A percentile compares a stretch with the other conserved stretches of the same genome.
Evolutionary conservation across 2,797 vertebrate genomes (phyloP).

Genomic region (Scarus forsteni): DNA sequence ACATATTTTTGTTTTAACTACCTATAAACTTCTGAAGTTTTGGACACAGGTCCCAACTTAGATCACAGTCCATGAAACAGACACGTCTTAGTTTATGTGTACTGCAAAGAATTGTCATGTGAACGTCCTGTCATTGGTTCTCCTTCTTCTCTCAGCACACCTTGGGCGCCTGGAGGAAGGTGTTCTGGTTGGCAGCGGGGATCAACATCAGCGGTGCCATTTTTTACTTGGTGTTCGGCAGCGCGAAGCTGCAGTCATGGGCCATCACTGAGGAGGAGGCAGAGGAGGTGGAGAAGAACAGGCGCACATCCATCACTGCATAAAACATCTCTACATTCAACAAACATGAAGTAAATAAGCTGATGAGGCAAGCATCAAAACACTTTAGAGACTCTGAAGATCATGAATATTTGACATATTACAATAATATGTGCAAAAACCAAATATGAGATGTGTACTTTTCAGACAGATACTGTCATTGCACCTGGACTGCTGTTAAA

Average conservation of each 20-base stretch:
- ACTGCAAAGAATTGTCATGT: no score
- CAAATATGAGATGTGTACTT: neutral
- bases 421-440: neutral
- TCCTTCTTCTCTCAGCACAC: conserved; percentile 75
- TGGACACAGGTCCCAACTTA: neutral
- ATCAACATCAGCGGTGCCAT: conserved; percentile 77
- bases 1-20: neutral
- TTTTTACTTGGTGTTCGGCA: conserved; percentile 80
- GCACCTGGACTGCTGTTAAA: neutral
- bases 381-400: neutral
- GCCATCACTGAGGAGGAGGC: conserved; percentile 73
- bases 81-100: no score
- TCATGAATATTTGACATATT: neutral
- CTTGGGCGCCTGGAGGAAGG: conserved; percentile 83
- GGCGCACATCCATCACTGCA: conserved; percentile 27
- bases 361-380: neutral
- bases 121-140: neutral
- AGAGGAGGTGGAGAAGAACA: conserved; percentile 24
- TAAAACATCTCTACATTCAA: neutral
- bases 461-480: neutral
- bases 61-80: no score
- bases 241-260: conserved; percentile 85
- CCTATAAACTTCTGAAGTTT: neutral
- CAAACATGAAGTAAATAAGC: neutral
- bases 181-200: conserved; percentile 83